A percentile compares a stretch with the other conserved stretches of the same genome.
These are phyloP conservation scores for Heteropelma amictum DNA, from an alignment of 2,888 invertebrate species.

Conservation along the genomic window DNA sequence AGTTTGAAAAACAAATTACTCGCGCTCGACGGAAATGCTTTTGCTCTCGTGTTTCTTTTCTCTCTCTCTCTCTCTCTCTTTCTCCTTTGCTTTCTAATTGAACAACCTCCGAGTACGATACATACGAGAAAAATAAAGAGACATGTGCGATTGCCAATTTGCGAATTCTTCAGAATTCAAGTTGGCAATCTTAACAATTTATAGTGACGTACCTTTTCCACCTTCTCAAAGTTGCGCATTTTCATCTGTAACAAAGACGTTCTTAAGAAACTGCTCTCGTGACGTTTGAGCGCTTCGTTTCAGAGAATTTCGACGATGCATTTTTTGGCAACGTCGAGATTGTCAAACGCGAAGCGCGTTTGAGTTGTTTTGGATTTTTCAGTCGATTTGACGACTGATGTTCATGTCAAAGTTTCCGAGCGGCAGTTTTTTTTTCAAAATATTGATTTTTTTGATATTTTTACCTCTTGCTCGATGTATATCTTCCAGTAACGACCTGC, in stretches of 20 bases:
- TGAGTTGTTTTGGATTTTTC: neutral
- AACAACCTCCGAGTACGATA: conserved; percentile 59
- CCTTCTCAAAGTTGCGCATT: conserved; percentile 97
- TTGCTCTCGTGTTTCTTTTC: neutral
- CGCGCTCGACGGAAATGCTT: neutral
- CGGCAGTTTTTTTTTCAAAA: neutral
- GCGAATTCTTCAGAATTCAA: conserved; percentile 60
- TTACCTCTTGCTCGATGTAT: conserved; percentile 97
- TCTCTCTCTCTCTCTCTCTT: conserved; percentile 3
- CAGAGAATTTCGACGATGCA: too few relatives aligned
- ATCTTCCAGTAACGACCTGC: conserved; percentile 99
- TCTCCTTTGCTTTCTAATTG: conserved; percentile 53
- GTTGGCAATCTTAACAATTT: conserved; percentile 65
- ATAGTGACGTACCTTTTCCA: conserved; percentile 93
- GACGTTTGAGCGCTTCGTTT: too few relatives aligned
- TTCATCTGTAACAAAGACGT: conserved; percentile 89
- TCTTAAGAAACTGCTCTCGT: too few relatives aligned
- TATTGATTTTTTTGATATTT: neutral
- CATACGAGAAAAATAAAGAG: conserved; percentile 19
- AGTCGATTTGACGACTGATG: neutral
- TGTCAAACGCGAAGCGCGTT: too few relatives aligned
- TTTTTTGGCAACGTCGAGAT: too few relatives aligned
- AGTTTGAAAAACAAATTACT: neutral
- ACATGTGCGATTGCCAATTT: conserved; percentile 54
- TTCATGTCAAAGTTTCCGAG: neutral